Percentiles rank a stretch among this genome's conserved stretches.
Evolutionary conservation across 2,888 invertebrate species (phyloP).

Genomic region (Pseudococcus viburni): DNA sequence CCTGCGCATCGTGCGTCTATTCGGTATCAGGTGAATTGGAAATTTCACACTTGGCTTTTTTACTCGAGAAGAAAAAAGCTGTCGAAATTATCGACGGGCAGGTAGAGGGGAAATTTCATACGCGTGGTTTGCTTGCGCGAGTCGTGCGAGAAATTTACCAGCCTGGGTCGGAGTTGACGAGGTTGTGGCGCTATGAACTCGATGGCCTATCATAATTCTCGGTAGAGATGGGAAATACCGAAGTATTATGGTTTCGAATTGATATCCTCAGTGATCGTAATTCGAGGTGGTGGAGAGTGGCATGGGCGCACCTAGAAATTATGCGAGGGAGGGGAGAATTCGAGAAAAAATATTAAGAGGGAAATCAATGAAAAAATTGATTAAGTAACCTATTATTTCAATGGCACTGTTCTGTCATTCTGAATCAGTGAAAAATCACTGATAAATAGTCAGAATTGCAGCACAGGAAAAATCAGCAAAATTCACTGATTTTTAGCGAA

Average conservation of each 20-base stretch:
- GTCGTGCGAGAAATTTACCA: slow-evolving; percentile 33
- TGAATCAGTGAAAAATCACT: too few relatives aligned
- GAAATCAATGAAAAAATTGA: too few relatives aligned
- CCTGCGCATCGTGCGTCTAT: neutral
- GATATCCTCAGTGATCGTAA: neutral
- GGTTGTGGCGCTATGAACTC: neutral
- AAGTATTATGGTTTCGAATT: slow-evolving; percentile 17
- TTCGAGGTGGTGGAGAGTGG: too few relatives aligned
- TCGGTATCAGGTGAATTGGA: neutral
- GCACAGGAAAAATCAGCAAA: too few relatives aligned
- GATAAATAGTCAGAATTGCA: too few relatives aligned
- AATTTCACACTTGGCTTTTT: slow-evolving; percentile 16
- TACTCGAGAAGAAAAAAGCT: neutral
- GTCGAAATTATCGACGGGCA: neutral
- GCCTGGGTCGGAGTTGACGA: neutral
- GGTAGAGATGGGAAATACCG: too few relatives aligned
- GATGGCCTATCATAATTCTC: neutral
- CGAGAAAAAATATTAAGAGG: too few relatives aligned
- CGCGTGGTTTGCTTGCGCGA: slow-evolving; percentile 43
- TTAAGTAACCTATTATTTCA: too few relatives aligned
- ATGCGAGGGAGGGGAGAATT: too few relatives aligned
- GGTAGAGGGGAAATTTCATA: slow-evolving; percentile 18
- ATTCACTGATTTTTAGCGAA: too few relatives aligned
- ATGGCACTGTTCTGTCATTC: too few relatives aligned
- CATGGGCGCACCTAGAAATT: too few relatives aligned